These are phyloP conservation scores for Todiramphus saurophagus DNA, from an alignment of 2,113 vertebrate species.

Conservation along the genomic window DNA sequence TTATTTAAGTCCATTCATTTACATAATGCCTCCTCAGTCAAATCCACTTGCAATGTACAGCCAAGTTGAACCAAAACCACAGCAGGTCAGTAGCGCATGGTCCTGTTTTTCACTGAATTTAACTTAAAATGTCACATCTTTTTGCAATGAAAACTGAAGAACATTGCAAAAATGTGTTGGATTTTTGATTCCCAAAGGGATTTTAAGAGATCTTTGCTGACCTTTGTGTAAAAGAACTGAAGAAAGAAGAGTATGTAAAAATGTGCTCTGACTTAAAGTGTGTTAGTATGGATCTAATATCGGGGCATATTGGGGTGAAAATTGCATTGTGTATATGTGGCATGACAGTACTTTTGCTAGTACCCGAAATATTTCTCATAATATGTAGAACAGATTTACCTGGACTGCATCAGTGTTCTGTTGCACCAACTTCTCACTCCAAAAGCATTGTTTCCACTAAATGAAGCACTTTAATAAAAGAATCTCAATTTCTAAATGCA, in stretches of 20 bases:
- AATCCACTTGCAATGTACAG: constrained; percentile 49
- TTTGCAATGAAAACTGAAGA: not conserved
- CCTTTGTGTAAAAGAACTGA: not conserved
- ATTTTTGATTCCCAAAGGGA: not conserved
- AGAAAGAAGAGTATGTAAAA: not conserved
- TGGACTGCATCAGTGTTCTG: not conserved
- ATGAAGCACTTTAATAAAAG: not conserved
- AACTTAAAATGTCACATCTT: constrained; percentile 4
- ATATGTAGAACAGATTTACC: not conserved
- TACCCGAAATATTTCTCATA: not conserved
- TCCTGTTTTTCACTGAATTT: constrained; percentile 56
- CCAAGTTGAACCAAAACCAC: constrained; percentile 51
- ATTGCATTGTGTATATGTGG: not conserved
- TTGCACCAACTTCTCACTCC: not conserved
- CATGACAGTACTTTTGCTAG: not conserved
- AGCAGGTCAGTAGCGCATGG: constrained; percentile 40
- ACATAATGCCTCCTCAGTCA: constrained; percentile 76
- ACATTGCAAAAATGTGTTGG: not conserved
- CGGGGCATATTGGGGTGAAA: not conserved
- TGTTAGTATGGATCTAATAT: not conserved
- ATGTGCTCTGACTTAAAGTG: not conserved
- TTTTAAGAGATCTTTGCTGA: not conserved
- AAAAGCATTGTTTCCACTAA: not conserved
- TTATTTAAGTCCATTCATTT: constrained; percentile 66
- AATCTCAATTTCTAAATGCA: not conserved